Base-by-base conservation (phyloP, 2,113 vertebrate genomes). In the Colius striatus region DNA sequence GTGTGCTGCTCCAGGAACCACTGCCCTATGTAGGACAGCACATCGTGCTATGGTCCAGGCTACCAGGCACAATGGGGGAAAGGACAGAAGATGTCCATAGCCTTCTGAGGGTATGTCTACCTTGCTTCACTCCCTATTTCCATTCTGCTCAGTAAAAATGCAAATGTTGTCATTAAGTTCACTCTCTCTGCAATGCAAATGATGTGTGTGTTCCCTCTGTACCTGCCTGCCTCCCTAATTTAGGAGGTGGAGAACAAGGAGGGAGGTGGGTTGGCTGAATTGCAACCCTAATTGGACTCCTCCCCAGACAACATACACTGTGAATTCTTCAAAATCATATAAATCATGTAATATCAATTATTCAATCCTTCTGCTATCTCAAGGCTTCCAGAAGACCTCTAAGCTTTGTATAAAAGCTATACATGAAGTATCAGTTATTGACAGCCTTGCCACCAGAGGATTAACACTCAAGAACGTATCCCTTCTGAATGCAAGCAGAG, bases 311-410 rank as follows among this genome's bases (percentile, higher is more conserved):
- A 89, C 76, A 41, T 5, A 8, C 61, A 36, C 80, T 53, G 76
- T 65, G 53, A 92, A 65, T 78, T 87, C 93, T 84, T 87, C 83
- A 91, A 83, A 96, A 89, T 78, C 63, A n/a, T 41, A 77, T 85
- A 82, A 94, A 93, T 88, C 11, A 32, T 41, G 61, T 53, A 60
- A 34, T 89, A 96, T 93, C 80, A 94, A 87, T 92, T 87, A 90
- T 92, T 94, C 73, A 94, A 84, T 87, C 86, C 81, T 89, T 75
- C 61, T 90, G 91, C 76, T 97, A 96, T 93, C 48, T 71, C 51
- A 54, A 89, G 86, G 68, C 86, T 92, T 93, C 57, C 68, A 90
- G 73, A 75, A 92, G 83, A 84, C 45, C 76, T 93, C 65, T 43
- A 47, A 47, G 34, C 65, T 89, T 80, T 84, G 86, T 65, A 62